Evolutionary conservation across 2,888 invertebrate species (phyloP), one percentile per base, ranked within the genome.

Genomic region (Polietes domitor): DNA sequence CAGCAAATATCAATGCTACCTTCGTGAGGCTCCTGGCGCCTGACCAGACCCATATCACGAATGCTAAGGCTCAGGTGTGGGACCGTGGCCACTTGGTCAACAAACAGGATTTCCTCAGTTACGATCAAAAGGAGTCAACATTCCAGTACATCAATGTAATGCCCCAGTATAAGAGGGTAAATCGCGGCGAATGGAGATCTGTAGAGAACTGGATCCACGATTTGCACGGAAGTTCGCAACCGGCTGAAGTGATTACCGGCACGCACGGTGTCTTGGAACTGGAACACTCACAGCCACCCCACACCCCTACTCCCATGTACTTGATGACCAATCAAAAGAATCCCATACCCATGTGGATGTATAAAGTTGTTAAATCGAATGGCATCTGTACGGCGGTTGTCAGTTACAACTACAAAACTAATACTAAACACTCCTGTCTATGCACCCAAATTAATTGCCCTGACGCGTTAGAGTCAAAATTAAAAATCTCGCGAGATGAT

Each of bases 91-190:
- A 93, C 87, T 86, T 93, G 24, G 89, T 91, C 0, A 92, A 93
- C 0, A 92, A 92, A 74, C 90, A 90, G 0, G 93, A 93, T 87
- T 92, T 92, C 80, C 90, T 93, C 9, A 93, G 91, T 83, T 91
- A 89, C 0, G 86, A 89, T 6, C 92, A 93, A 82, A 93, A 93
- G 85, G 88, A 89, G 32, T 91, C 92, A 0, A 93, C 93, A 0
- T 93, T 92, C 88, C 92, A 92, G 83, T 93, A 92, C 83, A 88
- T 93, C 0, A 94, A 94, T 86, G 92, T 90, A 0, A 92, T 92
- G 0, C 93, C 93, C 0, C 93, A 93, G 83, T 93, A 93, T 93
- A 91, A 92, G 82, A 91, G 90, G 0, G 93, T 94, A 86, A 94
- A 94, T 87, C 93, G 90, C 0, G 92, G 92, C 9, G 94, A 94